phyloP scores from a whole-genome alignment of 2,113 vertebrate genomes.

The Orycteropus afer region DNA sequence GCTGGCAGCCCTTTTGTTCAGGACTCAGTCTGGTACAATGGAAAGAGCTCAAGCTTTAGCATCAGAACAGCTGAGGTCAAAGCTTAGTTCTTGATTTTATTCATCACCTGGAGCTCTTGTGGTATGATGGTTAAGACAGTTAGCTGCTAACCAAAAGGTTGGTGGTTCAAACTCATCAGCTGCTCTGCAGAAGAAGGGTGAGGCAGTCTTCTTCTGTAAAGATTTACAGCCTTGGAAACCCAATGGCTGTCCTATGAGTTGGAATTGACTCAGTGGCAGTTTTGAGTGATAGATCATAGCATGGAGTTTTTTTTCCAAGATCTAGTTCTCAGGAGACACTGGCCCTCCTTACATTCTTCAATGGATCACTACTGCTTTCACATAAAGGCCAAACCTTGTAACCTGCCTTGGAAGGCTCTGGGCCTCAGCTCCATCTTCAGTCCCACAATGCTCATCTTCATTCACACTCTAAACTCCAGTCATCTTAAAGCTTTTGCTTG shows the following conservation, averaged over 20 bases:
- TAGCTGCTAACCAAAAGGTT: too few species aligned
- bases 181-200: too few species aligned
- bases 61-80: not conserved
- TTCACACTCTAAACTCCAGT: not conserved
- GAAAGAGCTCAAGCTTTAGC: not conserved
- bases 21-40: too few species aligned
- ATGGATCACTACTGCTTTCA: not conserved
- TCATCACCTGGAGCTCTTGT: too few species aligned
- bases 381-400: not conserved
- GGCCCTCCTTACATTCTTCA: not conserved
- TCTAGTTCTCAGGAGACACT: not conserved
- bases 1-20: not conserved
- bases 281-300: not conserved
- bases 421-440: not conserved
- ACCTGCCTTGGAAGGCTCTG: not conserved
- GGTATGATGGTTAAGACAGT: too few species aligned
- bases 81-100: not conserved
- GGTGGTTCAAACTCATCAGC: too few species aligned
- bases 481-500: not conserved
- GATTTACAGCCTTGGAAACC: too few species aligned
- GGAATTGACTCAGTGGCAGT: too few species aligned
- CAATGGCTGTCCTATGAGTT: too few species aligned
- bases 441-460: accelerated
- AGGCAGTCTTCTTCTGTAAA: too few species aligned
- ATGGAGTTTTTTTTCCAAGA: not conserved